phyloP scores from a whole-genome alignment of 2,113 vertebrate species.

The Hippoglossus stenolepis region DNA sequence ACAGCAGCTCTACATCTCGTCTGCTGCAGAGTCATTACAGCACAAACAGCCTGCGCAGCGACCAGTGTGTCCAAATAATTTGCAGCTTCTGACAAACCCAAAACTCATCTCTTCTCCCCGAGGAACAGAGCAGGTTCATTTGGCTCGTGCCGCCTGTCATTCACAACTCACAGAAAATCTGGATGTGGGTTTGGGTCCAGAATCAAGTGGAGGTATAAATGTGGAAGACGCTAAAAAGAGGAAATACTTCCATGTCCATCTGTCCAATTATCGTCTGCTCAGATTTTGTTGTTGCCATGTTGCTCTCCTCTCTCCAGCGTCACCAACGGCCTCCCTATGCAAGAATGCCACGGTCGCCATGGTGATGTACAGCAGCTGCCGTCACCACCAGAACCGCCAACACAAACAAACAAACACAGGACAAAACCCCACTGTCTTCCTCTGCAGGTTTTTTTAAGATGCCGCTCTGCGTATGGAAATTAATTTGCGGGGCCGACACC shows the following conservation, averaged over 20 bases:
- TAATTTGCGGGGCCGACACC: constrained; percentile 62
- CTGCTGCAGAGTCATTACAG: constrained; percentile 52
- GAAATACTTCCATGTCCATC: not conserved
- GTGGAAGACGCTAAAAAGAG: not conserved
- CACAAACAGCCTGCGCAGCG: constrained; percentile 45
- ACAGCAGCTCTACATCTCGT: too few relatives aligned
- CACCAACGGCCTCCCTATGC: constrained; percentile 23
- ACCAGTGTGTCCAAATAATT: too few relatives aligned
- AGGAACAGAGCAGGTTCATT: constrained; percentile 36
- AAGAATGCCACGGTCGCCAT: constrained; percentile 76
- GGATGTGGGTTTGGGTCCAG: not conserved
- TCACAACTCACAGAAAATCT: constrained; percentile 25
- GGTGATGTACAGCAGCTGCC: constrained; percentile 65
- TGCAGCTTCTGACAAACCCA: not conserved
- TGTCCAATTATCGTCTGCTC: not conserved
- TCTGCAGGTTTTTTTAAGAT: constrained; percentile 6
- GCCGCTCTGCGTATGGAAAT: constrained; percentile 54
- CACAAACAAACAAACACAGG: constrained; percentile 25
- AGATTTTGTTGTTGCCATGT: constrained; percentile 17
- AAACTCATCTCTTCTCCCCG: not conserved
- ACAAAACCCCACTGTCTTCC: constrained; percentile 24
- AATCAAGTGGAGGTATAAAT: not conserved
- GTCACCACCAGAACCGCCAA: constrained; percentile 51
- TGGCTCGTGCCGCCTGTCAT: constrained; percentile 32
- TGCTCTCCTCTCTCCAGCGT: constrained; percentile 29